phyloP scores from a whole-genome alignment of 2,113 vertebrate species.

The Myiozetetes cayanensis region DNA sequence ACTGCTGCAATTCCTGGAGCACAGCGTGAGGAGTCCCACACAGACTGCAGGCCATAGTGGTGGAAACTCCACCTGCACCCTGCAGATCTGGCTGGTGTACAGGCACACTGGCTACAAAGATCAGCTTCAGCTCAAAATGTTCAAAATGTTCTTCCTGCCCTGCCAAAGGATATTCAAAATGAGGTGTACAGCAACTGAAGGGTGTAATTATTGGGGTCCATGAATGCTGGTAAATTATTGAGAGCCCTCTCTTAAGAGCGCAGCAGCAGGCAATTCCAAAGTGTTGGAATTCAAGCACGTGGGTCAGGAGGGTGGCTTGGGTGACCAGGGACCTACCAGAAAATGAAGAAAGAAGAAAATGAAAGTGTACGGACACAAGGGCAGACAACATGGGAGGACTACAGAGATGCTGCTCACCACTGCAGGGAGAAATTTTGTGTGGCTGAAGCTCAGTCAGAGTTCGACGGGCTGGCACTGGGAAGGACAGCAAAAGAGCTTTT shows the following conservation, averaged over 20 bases:
- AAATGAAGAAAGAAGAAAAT: background rate
- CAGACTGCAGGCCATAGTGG: background rate
- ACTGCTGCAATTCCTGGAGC: background rate
- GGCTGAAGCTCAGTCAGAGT: background rate
- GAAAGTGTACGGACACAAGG: background rate
- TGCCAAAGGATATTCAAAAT: background rate
- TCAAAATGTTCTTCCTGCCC: background rate
- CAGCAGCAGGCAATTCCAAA: background rate
- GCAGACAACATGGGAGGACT: background rate
- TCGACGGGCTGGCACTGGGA: background rate
- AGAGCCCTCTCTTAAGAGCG: background rate
- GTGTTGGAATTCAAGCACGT: background rate
- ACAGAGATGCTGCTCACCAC: background rate
- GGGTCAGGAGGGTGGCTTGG: background rate
- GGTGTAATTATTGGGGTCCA: background rate
- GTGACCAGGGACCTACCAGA: background rate
- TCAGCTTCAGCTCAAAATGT: background rate
- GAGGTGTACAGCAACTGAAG: fast-evolving
- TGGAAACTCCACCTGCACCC: background rate
- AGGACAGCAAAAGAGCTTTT: background rate
- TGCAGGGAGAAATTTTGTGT: background rate
- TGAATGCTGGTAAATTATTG: background rate
- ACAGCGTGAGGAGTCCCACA: background rate
- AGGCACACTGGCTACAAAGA: background rate
- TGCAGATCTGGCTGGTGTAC: fast-evolving